These are phyloP conservation scores for Channallabes apus DNA, from an alignment of 2,797 vertebrate genomes.

Conservation along the genomic window DNA sequence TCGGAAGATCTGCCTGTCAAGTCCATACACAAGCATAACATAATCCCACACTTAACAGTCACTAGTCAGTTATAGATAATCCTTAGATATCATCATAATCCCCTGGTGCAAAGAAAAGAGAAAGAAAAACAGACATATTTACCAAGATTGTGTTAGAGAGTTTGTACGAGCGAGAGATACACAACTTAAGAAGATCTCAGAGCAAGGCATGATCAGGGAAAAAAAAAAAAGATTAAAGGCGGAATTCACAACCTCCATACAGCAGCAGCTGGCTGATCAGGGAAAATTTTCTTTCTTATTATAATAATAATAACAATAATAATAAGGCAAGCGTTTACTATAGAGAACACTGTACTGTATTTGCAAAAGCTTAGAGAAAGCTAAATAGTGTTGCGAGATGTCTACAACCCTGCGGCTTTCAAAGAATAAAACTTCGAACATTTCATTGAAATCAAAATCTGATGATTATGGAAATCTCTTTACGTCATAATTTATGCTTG, in stretches of 20 bases:
- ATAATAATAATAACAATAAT: constrained; percentile 20
- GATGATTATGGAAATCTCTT: neutral
- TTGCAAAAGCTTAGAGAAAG: neutral
- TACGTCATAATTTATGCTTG: neutral
- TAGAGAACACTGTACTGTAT: neutral
- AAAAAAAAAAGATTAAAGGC: constrained; percentile 39
- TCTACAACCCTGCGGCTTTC: neutral
- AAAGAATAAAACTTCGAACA: neutral
- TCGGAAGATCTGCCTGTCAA: neutral
- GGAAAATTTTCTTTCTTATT: neutral
- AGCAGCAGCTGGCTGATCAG: constrained; percentile 17
- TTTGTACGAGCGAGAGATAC: neutral
- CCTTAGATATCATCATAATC: neutral
- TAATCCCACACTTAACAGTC: constrained; percentile 11
- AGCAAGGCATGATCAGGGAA: constrained; percentile 6
- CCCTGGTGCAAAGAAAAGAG: neutral
- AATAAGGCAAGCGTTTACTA: constrained; percentile 6
- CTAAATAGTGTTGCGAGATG: neutral
- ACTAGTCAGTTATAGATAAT: neutral
- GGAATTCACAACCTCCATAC: constrained; percentile 31
- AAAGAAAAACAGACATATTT: constrained; percentile 1
- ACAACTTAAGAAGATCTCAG: constrained; percentile 6
- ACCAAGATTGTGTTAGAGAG: neutral
- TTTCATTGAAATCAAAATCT: neutral
- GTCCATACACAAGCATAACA: neutral